Base-by-base conservation (phyloP, 92 coral and sea anemone genomes). In the Epizoanthus scotinus region DNA sequence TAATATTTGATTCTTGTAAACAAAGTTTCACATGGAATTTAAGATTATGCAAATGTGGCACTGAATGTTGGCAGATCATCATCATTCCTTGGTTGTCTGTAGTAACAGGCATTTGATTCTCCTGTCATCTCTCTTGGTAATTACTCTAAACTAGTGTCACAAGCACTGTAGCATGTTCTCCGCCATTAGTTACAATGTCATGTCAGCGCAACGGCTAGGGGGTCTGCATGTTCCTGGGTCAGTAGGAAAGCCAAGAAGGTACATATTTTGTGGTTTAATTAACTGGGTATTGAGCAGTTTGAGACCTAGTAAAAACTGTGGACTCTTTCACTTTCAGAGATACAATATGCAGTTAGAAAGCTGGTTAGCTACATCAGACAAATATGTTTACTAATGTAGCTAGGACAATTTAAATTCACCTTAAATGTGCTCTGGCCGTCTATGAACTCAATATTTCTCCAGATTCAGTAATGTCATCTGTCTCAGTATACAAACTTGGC, bases 211-310 rank as follows among this genome's bases (percentile, higher is more conserved):
- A 21, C 60, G 63, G 21, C 22, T 75, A 3, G 81, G 81, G 40
- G 66, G 88, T 72, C 83, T 88, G 8, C 85, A 88, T 52, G 55
- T 84, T 27, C 88, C 91, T 26, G 84, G 86, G 3, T 26, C 68
- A 75, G 24, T 75, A 21, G 29, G 83, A 0, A 79, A 73, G 63
- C 26, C 71, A 67, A 81, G 89, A 63, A 80, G 85, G 89, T 81
- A 83, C 20, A 6, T 15, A 8, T 57, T 26, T 36, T 21, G 5
- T 34, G 1, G 5, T 50, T 25, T 17, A 26, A 0, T 6, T 62
- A 1, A 26, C 14, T 5, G 67, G 14, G n/a, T 61, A 24, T 61
- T 61, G 2, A 26, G 4, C 14, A 61, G 15, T 5, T 44, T 44
- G 12, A 6, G 52, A 47, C 12, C 52, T 47, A 13, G 52, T 47